Percentiles rank a stretch among this genome's conserved stretches.
These are phyloP conservation scores for Diplolepis rosae DNA, from an alignment of 2,888 invertebrate species.

Conservation along the genomic window DNA sequence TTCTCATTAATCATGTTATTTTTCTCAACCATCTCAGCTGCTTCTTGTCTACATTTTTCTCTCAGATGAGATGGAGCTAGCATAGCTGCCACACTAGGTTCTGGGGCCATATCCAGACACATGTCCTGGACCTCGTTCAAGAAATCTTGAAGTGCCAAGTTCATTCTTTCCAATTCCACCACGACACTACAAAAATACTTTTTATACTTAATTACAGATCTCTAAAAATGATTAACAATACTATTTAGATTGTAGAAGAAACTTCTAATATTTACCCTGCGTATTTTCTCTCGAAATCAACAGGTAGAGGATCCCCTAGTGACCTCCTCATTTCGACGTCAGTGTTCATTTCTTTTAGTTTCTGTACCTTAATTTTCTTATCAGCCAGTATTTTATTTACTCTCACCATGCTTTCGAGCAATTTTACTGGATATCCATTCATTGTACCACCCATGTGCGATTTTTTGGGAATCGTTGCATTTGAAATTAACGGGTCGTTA, in stretches of 20 bases:
- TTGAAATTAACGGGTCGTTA: constrained; percentile 83
- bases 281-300: constrained; percentile 94
- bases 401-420: constrained; percentile 90
- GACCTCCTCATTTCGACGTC: constrained; percentile 92
- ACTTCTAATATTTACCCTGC: constrained; percentile 78
- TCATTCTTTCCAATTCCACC: constrained; percentile 92
- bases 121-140: constrained; percentile 89
- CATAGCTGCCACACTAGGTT: constrained; percentile 90
- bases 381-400: constrained; percentile 89
- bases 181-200: constrained; percentile 73
- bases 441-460: constrained; percentile 76
- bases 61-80: constrained; percentile 90
- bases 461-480: constrained; percentile 68
- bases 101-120: constrained; percentile 91
- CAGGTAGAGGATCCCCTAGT: constrained; percentile 84
- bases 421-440: constrained; percentile 89
- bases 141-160: constrained; percentile 89
- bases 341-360: constrained; percentile 89
- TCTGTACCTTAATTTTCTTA: constrained; percentile 87
- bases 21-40: constrained; percentile 85
- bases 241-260: no score
- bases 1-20: constrained; percentile 79
- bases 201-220: constrained; percentile 21
- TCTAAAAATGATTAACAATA: no score
- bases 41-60: constrained; percentile 91